Evolutionary conservation across 1,140 invertebrate genomes (phyloP).

Genomic region (Scaptomyza hsui): DNA sequence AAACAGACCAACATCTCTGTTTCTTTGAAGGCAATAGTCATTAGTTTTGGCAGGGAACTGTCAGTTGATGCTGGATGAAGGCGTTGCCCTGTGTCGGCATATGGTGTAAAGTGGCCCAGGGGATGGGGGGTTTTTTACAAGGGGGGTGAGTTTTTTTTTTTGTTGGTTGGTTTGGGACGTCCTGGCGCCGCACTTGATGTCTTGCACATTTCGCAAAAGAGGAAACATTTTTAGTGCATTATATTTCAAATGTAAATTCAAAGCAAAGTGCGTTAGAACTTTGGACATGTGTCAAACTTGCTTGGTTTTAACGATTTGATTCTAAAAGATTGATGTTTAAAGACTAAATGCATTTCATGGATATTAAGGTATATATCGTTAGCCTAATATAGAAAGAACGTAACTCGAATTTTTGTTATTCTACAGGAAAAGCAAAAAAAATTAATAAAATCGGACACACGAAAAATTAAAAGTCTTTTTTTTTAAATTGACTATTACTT

Average conservation of each 20-base stretch:
- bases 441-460: no score
- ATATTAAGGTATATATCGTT: no score
- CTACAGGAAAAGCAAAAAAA: no score
- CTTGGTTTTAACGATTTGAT: neutral
- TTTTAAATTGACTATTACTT: no score
- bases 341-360: no score
- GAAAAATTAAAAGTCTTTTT: no score
- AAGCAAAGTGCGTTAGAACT: conserved; percentile 58
- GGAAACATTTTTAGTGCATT: conserved; percentile 21
- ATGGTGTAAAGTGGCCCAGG: conserved; percentile 28
- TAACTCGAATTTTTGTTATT: no score
- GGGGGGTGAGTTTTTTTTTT: neutral
- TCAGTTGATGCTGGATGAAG: conserved; percentile 19
- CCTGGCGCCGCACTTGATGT: conserved; percentile 50
- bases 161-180: neutral
- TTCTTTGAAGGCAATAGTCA: conserved; percentile 72
- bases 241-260: conserved; percentile 20
- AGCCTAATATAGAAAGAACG: no score
- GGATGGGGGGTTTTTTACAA: conserved; percentile 19
- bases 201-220: conserved; percentile 46
- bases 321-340: neutral
- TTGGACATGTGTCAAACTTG: conserved; percentile 60
- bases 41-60: conserved; percentile 60
- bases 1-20: conserved; percentile 66
- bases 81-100: conserved; percentile 41